phyloP scores from a whole-genome alignment of 2,113 vertebrate genomes.

The Strix uralensis region DNA sequence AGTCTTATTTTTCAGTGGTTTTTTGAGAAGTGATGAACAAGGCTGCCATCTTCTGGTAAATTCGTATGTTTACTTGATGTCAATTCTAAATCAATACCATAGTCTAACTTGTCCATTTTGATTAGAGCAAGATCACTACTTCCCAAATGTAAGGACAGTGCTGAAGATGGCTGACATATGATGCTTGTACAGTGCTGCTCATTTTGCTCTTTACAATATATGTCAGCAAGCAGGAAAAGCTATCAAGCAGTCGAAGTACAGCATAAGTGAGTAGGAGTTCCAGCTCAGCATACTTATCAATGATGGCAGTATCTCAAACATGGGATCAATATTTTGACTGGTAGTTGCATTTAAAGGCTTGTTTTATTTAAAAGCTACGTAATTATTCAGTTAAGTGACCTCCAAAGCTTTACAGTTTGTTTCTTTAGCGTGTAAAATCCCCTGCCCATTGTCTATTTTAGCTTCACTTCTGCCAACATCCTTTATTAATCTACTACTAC shows the following conservation, averaged over 20 bases:
- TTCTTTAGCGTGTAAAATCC: neutral
- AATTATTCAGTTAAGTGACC: neutral
- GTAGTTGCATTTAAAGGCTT: neutral
- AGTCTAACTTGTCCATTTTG: neutral
- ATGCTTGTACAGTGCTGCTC: neutral
- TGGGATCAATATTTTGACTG: neutral
- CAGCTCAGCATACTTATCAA: neutral
- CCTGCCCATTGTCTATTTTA: neutral
- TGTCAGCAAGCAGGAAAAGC: neutral
- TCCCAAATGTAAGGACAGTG: neutral
- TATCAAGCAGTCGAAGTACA: neutral
- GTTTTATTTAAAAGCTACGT: neutral
- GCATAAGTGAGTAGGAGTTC: neutral
- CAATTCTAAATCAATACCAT: neutral
- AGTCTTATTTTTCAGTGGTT: neutral
- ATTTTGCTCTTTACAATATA: neutral
- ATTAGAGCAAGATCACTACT: neutral
- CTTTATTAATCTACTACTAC: neutral
- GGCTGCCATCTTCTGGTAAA: conserved; percentile 62
- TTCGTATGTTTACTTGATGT: neutral
- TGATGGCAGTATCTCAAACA: neutral
- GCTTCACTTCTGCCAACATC: neutral
- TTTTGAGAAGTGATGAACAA: neutral
- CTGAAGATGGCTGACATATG: neutral
- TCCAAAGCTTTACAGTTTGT: neutral